Evolutionary conservation across 2,888 invertebrate species (phyloP), one percentile per base, ranked within the genome.

Genomic region (Abscondita cerata): DNA sequence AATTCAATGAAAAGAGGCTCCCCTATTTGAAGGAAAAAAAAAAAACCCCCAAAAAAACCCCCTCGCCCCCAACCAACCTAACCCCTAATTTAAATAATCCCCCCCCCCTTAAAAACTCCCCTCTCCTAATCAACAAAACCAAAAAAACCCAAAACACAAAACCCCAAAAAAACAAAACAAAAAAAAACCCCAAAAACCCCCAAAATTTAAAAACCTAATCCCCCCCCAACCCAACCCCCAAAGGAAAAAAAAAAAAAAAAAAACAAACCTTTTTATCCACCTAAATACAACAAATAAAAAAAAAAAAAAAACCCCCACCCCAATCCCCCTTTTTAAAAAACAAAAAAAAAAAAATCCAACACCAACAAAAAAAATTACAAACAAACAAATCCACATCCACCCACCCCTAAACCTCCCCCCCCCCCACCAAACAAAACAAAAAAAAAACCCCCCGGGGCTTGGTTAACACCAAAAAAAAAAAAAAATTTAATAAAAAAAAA

Each of bases 361-460:
- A 68, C 75, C 71, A 53, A 81, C 76, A 73, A 86, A 79, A 79
- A 86, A 73, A 68, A 74, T 68, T 76, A 85, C 76, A 71, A 85
- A 0, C 25, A 6, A 25, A 25, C 4, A 25, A 25, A 25, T 25
- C 25, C 25, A 25, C 6, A 25, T 4, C 88, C 87, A 0, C 90
- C 90, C 81, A 90, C 83, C 76, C 91, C 90, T 80, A 91, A 83
- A 73, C 90, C 84, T 79, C 90, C 81, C 0, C 87, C 89, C 0
- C 89, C 90, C 80, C 90, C 86, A 85, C 90, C 86, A 81, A 90
- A 90, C 1, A 89, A 90, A 0, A 89, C 89, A 1, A 86, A 83
- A 67, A 90, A 83, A 2, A 90, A 89, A 57, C 90, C 90, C 68
- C 90, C 90, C 90, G 90, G 80, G 90, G 90, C 55, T 89, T 89